Base-by-base conservation (phyloP, 2,888 invertebrate genomes). In the Phengaris alcon region DNA sequence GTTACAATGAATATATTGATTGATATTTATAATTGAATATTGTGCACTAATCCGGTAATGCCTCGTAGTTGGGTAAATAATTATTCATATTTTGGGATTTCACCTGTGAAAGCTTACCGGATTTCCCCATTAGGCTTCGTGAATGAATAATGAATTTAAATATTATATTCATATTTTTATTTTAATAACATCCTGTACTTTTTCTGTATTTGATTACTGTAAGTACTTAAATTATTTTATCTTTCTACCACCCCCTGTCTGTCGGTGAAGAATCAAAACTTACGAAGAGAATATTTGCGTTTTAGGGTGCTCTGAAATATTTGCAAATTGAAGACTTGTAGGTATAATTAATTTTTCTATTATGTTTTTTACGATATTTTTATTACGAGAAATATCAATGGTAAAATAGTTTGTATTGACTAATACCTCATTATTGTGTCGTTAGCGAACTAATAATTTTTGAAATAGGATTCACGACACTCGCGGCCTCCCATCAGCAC, bases 111-210 rank as follows among this genome's bases (percentile, higher is more conserved):
- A 81, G 80, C 79, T 77, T 79, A 81, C 76, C 79, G 77, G 82
- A 82, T 82, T 81, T 81, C 77, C 77, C 83, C 82, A 82, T 83
- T 83, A 83, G 81, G 78, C 79, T 74, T 72, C 78, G 74, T 82
- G 82, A 83, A 83, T 82, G 80, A 81, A 79, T 81, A 80, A 83
- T 80, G 80, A 77, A 78, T 81, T 80, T 77, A 77, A 79, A 80
- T 79, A 76, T 79, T 77, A 70, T 76, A 72, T 52, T 35, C 64
- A 35, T 52, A 52, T 72, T 54, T 72, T 48, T 69, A n/a, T 59
- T 35, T 35, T 8, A 52, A 52, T 44, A 64, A 35, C 13, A 64
- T 44, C 13, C 35, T 12, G 9, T 69, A 69, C 55, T n/a, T n/a
- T 15, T 8, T 48, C 22, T 22, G 22, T 22, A 22, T 22, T 22